Base-by-base conservation (phyloP, 2,797 vertebrate genomes). In the Pteropus rufus region DNA sequence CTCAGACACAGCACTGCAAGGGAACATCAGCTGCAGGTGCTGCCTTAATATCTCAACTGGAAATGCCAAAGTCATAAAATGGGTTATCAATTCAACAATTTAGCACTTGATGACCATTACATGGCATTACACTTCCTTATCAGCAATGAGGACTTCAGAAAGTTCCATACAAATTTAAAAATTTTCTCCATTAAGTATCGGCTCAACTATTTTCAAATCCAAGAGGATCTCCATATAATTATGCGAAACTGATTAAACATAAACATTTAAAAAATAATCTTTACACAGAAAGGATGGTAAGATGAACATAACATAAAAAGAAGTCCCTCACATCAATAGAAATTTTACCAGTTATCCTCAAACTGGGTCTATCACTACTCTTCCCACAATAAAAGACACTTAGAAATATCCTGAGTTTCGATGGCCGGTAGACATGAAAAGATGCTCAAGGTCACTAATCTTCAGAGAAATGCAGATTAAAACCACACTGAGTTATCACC, bases 241-340 rank as follows among this genome's bases (percentile, higher is more conserved):
- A 80, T 21, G 21, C 2, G 89, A 96, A 94, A 92, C 24, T 36
- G 39, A 86, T 46, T 60, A 92, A 92, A 80, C 72, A 84, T 41
- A 75, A 96, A 87, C 46, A 23, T 70, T 23, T 29, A 65, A 36
- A 34, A 89, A 86, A 79, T 89, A 49, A 36, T 73, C 7, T 79
- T 92, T 80, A 70, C 3, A 34, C 31, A 84, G 26, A 56, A 79
- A 81, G 39, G 11, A 54, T 29, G 49, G 24, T 44, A 79, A 82
- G 15, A 95, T 34, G 34, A 86, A 91, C 2, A 26, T 23, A 44
- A n/a, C 24, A 31, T 31, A 60, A 95, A 90, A 87, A 49, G 7
- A 81, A 81, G 23, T 41, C 62, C 83, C 10, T 41, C 34, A 29
- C 15, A 69, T n/a, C 54, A 79, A 90, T 0, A 67, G 9, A 82